Conservation (phyloP, 2,113 vertebrate genomes). For the Stegostoma tigrinum region DNA sequence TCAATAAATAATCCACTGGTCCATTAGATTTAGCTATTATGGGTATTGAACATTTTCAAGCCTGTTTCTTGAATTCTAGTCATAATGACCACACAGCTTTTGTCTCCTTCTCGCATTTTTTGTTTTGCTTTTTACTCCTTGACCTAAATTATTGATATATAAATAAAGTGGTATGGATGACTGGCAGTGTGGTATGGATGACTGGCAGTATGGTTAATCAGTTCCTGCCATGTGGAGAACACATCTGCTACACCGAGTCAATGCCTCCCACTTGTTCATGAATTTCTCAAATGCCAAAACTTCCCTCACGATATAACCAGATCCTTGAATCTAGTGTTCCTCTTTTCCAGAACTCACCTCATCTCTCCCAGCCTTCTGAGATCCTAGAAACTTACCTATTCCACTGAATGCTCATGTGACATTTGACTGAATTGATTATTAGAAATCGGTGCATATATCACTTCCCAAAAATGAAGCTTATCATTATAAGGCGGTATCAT, state of each 20-base stretch:
- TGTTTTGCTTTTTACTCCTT: not conserved
- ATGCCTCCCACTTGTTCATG: not conserved
- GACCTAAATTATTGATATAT: not conserved
- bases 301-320: not conserved
- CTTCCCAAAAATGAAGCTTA: too few species aligned
- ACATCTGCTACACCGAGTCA: too few species aligned
- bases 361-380: too few species aligned
- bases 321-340: not conserved
- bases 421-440: too few species aligned
- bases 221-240: not conserved
- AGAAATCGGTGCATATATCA: too few species aligned
- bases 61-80: not conserved
- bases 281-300: not conserved
- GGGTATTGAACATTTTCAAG: too few species aligned
- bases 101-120: too few species aligned
- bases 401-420: too few species aligned
- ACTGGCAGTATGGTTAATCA: not conserved
- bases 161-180: not conserved
- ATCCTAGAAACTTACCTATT: too few species aligned
- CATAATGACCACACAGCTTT: too few species aligned
- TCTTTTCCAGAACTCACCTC: slow-evolving; percentile 39
- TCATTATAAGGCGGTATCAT: too few species aligned
- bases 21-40: not conserved
- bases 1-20: not conserved
- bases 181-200: not conserved